Evolutionary conservation across 2,113 vertebrate species (phyloP).

Genomic region (Malurus melanocephalus): DNA sequence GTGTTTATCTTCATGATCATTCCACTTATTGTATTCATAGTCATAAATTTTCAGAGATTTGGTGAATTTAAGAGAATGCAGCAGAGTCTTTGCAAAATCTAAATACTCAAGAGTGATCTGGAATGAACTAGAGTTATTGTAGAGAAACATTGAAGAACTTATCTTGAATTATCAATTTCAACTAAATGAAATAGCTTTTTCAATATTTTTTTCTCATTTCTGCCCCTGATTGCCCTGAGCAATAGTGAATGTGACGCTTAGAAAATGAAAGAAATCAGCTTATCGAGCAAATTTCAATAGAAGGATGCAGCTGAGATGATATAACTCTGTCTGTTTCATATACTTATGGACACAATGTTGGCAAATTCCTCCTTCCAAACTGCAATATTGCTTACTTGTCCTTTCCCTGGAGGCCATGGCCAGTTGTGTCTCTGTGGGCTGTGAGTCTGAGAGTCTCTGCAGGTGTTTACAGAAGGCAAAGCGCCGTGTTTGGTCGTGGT

Average conservation of each 20-base stretch:
- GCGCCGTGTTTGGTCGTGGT: fast-evolving
- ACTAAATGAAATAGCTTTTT: neutral
- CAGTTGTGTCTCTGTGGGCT: neutral
- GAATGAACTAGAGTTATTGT: neutral
- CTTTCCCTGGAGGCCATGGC: neutral
- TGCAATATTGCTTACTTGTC: neutral
- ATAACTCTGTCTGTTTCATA: neutral
- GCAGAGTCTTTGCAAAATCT: neutral
- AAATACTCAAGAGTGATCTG: neutral
- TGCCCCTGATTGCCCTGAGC: neutral
- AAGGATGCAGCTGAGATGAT: neutral
- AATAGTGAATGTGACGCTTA: neutral
- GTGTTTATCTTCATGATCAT: neutral
- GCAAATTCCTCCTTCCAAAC: neutral
- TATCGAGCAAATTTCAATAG: neutral
- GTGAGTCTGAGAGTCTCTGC: neutral
- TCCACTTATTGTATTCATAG: neutral
- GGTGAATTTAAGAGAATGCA: neutral
- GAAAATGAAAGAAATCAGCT: neutral
- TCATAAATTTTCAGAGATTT: neutral
- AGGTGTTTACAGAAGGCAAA: neutral
- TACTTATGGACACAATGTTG: neutral
- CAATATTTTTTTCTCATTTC: neutral
- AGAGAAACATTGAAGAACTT: neutral
- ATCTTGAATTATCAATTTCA: neutral